These are phyloP conservation scores for Nettapus auritus DNA, from an alignment of 2,113 vertebrate genomes.

Conservation along the genomic window DNA sequence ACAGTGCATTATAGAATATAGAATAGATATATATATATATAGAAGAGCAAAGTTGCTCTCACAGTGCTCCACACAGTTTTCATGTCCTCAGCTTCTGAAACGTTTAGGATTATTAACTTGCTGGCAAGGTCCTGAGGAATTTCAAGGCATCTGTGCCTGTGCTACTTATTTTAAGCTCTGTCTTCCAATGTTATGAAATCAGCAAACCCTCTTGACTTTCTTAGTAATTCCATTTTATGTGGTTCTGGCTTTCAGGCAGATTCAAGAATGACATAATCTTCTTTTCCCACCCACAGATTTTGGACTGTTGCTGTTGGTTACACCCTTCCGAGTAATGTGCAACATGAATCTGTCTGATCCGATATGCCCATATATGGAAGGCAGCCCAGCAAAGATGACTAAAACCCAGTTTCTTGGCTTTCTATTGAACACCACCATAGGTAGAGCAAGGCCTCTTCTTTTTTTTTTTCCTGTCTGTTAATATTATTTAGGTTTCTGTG, in stretches of 20 bases:
- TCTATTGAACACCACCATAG: neutral
- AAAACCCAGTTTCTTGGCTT: neutral
- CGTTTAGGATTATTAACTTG: slow-evolving; percentile 7
- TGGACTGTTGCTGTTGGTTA: neutral
- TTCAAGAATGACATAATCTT: slow-evolving; percentile 12
- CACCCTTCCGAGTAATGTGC: neutral
- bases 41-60: neutral
- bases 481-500: neutral
- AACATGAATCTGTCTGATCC: neutral
- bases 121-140: neutral
- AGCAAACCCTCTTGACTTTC: slow-evolving; percentile 5
- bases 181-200: slow-evolving; percentile 37
- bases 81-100: slow-evolving; percentile 40
- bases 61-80: neutral
- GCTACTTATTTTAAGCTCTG: slow-evolving; percentile 44
- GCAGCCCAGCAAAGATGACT: neutral
- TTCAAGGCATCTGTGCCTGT: neutral
- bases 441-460: neutral
- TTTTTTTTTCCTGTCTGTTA: neutral
- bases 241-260: slow-evolving; percentile 40
- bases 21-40: neutral
- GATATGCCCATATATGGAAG: slow-evolving; percentile 46
- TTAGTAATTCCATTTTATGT: slow-evolving; percentile 35
- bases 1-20: neutral
- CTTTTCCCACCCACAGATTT: slow-evolving; percentile 36